phyloP scores from a whole-genome alignment of 2,888 invertebrate genomes.

The Elegia similella region DNA sequence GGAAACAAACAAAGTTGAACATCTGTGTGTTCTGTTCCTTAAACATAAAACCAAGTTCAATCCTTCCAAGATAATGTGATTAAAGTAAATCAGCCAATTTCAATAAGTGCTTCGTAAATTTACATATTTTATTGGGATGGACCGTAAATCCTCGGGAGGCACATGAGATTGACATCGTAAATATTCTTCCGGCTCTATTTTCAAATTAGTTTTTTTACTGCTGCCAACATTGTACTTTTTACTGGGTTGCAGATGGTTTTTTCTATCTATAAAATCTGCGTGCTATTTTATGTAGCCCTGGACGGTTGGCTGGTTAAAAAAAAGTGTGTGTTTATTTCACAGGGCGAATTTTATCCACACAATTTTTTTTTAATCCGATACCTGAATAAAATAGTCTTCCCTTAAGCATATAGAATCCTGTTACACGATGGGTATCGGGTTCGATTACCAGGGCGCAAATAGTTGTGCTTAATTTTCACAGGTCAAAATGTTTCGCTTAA shows the following conservation, averaged over 20 bases:
- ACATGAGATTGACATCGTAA: slow-evolving; percentile 66
- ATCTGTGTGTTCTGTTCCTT: slow-evolving; percentile 2
- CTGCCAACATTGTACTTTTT: slow-evolving; percentile 8
- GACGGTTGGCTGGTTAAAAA: too few species aligned
- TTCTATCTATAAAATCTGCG: neutral
- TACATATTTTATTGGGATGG: slow-evolving; percentile 68
- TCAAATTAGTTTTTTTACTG: slow-evolving; percentile 33
- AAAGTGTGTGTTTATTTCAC: too few species aligned
- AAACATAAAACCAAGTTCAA: slow-evolving; percentile 47
- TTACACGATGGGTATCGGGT: too few species aligned
- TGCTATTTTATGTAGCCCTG: neutral
- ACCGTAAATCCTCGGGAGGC: slow-evolving; percentile 54
- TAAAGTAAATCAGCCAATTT: slow-evolving; percentile 77
- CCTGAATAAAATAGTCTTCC: too few species aligned
- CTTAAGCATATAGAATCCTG: too few species aligned
- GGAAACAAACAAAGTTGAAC: neutral
- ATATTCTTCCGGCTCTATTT: slow-evolving; percentile 50
- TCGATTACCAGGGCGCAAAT: too few species aligned
- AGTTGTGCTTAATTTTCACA: too few species aligned
- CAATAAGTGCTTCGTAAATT: slow-evolving; percentile 75
- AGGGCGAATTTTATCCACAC: too few species aligned
- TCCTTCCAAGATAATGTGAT: slow-evolving; percentile 65
- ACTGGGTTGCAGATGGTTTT: neutral
- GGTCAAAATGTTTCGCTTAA: too few species aligned
- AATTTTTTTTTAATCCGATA: too few species aligned